A percentile compares a stretch with the other conserved stretches of the same genome.
phyloP scores from a whole-genome alignment of 2,888 invertebrate genomes.

The Drosophila affinis region DNA sequence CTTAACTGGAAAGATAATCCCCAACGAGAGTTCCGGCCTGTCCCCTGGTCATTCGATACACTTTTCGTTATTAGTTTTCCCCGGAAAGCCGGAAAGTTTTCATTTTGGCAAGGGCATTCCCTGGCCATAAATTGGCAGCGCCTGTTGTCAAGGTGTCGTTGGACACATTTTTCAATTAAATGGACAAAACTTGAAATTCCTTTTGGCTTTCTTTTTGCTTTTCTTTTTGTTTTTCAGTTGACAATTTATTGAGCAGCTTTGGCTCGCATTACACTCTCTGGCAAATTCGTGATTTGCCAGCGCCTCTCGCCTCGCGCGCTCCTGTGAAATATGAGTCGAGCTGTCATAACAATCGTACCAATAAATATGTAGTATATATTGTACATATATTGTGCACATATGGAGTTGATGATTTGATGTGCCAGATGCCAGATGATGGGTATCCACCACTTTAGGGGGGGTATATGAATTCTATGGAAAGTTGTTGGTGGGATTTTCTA shows the following conservation, averaged over 20 bases:
- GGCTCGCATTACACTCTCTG: constrained; percentile 28
- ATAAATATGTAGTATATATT: constrained; percentile 1
- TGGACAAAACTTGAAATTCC: constrained; percentile 42
- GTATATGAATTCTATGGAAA: background rate
- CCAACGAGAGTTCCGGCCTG: background rate
- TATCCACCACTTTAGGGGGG: background rate
- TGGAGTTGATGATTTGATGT: background rate
- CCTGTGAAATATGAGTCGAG: constrained; percentile 31
- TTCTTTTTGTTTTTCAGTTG: constrained; percentile 16
- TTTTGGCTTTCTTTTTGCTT: background rate
- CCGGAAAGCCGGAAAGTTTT: constrained; percentile 38
- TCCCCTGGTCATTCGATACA: constrained; percentile 27
- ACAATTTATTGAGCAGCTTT: constrained; percentile 29
- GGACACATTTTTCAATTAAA: constrained; percentile 70
- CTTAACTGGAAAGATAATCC: background rate
- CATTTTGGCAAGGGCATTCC: constrained; percentile 16
- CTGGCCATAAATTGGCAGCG: constrained; percentile 54
- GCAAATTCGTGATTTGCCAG: constrained; percentile 3
- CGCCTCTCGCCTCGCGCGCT: background rate
- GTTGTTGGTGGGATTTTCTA: no score
- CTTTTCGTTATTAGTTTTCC: constrained; percentile 37
- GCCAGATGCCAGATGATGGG: background rate
- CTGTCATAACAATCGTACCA: constrained; percentile 49
- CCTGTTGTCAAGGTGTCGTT: constrained; percentile 50
- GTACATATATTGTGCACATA: constrained; percentile 9